Conservation (phyloP, 1,140 invertebrate genomes). For the Doryteuthis pealeii region DNA sequence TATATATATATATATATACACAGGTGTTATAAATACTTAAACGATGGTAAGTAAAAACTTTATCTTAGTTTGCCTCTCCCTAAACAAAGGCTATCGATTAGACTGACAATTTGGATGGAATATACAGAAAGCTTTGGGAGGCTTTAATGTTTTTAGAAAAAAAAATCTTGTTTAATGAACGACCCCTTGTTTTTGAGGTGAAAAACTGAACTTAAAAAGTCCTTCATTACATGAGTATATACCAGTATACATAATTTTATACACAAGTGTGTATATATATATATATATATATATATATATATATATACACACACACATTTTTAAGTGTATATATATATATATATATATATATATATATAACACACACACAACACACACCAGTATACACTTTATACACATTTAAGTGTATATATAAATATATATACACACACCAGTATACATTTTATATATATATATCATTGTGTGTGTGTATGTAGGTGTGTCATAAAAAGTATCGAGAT, state of each 20-base stretch:
- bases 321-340: neutral
- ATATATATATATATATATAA: neutral
- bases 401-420: neutral
- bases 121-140: too few relatives aligned
- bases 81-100: too few relatives aligned
- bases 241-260: neutral
- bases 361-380: neutral
- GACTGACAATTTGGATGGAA: too few relatives aligned
- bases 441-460: neutral
- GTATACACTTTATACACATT: neutral
- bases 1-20: neutral
- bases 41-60: too few relatives aligned
- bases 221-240: neutral
- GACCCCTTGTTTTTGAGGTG: too few relatives aligned
- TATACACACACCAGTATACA: neutral
- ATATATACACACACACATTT: neutral
- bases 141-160: too few relatives aligned
- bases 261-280: neutral
- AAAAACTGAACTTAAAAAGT: too few relatives aligned
- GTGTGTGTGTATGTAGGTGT: neutral
- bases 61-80: too few relatives aligned
- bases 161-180: too few relatives aligned
- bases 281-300: constrained; percentile 4
- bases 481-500: too few relatives aligned
- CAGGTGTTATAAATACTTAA: neutral